Evolutionary conservation across 2,113 vertebrate genomes (phyloP).

Genomic region (cat (Felis catus)): DNA sequence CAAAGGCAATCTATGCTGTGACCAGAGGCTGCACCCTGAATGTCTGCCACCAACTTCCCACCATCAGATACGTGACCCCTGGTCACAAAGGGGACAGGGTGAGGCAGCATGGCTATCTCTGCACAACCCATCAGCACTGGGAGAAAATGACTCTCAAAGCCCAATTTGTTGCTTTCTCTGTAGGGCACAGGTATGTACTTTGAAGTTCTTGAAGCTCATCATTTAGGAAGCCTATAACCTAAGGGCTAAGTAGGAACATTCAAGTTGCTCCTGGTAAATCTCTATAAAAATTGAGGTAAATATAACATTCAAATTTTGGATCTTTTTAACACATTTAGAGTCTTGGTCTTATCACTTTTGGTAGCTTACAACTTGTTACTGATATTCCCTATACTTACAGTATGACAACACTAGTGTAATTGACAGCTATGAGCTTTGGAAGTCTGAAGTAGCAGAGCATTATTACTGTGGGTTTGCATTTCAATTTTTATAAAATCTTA

Average conservation of each 20-base stretch:
- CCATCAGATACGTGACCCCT: neutral
- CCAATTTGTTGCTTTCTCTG: conserved; percentile 4
- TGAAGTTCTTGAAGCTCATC: neutral
- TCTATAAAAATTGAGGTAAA: conserved; percentile 2
- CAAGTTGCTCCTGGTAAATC: neutral
- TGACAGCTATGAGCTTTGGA: neutral
- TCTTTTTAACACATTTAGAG: neutral
- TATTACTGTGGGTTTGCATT: neutral
- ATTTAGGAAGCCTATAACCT: neutral
- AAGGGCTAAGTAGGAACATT: neutral
- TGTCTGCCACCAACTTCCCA: neutral
- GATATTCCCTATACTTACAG: neutral
- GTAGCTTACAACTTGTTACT: neutral
- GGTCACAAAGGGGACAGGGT: neutral
- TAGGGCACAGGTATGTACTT: neutral
- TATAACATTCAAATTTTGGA: neutral
- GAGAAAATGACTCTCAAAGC: neutral
- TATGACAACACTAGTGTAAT: neutral
- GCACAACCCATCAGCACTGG: neutral
- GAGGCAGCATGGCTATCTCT: neutral
- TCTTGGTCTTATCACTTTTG: neutral
- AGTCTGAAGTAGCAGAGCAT: neutral
- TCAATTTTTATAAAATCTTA: conserved; percentile 30
- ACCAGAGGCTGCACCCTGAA: neutral
- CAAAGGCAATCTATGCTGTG: neutral